These are phyloP conservation scores for Corythaixoides concolor DNA, from an alignment of 2,113 vertebrate species.

Conservation along the genomic window DNA sequence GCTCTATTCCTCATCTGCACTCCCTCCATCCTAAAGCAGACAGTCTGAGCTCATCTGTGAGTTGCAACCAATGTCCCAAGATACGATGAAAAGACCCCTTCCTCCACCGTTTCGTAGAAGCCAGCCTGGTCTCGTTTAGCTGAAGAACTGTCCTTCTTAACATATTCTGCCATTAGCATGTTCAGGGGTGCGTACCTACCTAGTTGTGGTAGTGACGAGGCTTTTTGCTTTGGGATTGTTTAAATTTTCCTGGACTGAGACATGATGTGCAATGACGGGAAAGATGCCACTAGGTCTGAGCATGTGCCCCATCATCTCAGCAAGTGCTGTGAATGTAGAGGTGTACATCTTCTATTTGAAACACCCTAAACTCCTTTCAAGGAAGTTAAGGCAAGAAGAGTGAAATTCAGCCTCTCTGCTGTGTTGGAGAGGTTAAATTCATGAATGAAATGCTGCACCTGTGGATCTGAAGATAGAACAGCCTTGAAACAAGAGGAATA, in stretches of 20 bases:
- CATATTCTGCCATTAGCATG: background rate
- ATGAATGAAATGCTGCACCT: background rate
- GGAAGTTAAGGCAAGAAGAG: background rate
- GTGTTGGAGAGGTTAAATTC: background rate
- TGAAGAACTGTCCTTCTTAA: background rate
- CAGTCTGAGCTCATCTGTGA: background rate
- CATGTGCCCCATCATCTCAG: background rate
- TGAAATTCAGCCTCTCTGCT: background rate
- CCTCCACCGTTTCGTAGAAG: background rate
- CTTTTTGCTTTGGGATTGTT: background rate
- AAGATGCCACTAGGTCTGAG: background rate
- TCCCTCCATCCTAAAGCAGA: background rate
- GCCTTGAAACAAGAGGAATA: background rate
- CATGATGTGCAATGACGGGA: background rate
- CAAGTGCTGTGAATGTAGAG: background rate
- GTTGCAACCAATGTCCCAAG: background rate
- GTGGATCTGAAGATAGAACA: background rate
- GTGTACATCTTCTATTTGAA: background rate
- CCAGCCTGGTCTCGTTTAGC: fast-evolving
- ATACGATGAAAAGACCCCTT: background rate
- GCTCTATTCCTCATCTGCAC: background rate
- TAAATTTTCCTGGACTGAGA: background rate
- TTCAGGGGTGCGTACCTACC: fast-evolving
- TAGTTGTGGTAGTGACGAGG: background rate
- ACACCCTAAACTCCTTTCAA: background rate